Conservation (phyloP, 2,113 vertebrate genomes). For the Mastomys coucha region DNA sequence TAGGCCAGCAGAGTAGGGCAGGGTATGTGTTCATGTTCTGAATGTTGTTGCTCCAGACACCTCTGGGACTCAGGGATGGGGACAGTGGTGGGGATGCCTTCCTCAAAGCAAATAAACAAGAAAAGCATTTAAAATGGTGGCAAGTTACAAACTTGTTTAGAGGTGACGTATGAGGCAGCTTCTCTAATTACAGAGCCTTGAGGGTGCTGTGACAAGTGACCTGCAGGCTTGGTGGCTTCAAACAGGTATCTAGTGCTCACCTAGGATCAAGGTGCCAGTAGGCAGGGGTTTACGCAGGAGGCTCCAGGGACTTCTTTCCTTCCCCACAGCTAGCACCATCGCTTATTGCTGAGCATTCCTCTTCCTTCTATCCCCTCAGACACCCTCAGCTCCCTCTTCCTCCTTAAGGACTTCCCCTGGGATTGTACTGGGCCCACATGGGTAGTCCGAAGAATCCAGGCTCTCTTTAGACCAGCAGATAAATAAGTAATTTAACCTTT, state of each 20-base stretch:
- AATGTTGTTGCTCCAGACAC: background rate
- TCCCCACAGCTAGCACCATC: background rate
- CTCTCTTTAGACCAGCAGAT: background rate
- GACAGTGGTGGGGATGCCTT: too few relatives aligned
- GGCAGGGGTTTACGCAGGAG: background rate
- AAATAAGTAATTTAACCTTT: background rate
- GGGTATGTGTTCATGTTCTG: background rate
- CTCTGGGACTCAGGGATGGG: too few relatives aligned
- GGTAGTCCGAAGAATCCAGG: background rate
- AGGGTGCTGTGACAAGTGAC: background rate
- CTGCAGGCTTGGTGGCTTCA: too few relatives aligned
- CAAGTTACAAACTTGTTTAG: too few relatives aligned
- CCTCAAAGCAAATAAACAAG: background rate
- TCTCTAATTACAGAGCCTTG: too few relatives aligned
- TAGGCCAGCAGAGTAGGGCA: background rate
- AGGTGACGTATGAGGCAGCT: background rate
- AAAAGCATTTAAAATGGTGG: background rate
- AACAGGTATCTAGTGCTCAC: background rate
- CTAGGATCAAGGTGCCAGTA: background rate
- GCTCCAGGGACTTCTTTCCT: background rate
- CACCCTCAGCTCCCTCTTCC: background rate
- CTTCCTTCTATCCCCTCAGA: background rate
- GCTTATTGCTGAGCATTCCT: background rate
- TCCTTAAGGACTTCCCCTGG: background rate
- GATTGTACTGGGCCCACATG: background rate